Conservation (phyloP, 2,113 vertebrate genomes). For the Oreotragus oreotragus region DNA sequence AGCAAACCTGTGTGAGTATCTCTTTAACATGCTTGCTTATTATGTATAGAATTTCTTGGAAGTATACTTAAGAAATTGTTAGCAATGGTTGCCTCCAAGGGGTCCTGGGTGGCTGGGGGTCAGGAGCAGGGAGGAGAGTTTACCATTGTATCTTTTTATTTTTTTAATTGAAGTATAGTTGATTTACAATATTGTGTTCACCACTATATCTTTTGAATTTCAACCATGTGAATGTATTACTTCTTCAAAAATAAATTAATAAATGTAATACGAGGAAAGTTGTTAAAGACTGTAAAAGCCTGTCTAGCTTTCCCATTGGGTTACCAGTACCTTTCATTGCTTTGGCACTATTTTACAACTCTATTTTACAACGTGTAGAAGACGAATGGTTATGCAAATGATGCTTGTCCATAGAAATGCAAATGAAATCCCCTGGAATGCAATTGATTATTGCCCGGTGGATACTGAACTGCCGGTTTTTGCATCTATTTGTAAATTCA, state of each 20-base stretch:
- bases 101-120: neutral
- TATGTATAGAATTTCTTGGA: neutral
- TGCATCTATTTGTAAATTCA: neutral
- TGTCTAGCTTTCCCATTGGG: neutral
- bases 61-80: neutral
- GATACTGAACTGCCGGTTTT: neutral
- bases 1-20: neutral
- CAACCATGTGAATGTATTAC: neutral
- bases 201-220: neutral
- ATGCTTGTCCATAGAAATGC: neutral
- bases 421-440: constrained; percentile 3
- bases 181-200: neutral
- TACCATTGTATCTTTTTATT: neutral
- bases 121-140: neutral
- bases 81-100: neutral
- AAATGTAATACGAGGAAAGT: neutral
- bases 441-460: neutral
- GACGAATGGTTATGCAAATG: neutral
- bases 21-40: neutral
- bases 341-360: neutral
- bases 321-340: neutral
- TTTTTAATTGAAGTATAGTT: neutral
- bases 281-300: neutral
- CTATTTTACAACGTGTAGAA: neutral
- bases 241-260: neutral